These are phyloP conservation scores for Fukomys damarensis DNA, from an alignment of 2,113 vertebrate species.

Conservation along the genomic window DNA sequence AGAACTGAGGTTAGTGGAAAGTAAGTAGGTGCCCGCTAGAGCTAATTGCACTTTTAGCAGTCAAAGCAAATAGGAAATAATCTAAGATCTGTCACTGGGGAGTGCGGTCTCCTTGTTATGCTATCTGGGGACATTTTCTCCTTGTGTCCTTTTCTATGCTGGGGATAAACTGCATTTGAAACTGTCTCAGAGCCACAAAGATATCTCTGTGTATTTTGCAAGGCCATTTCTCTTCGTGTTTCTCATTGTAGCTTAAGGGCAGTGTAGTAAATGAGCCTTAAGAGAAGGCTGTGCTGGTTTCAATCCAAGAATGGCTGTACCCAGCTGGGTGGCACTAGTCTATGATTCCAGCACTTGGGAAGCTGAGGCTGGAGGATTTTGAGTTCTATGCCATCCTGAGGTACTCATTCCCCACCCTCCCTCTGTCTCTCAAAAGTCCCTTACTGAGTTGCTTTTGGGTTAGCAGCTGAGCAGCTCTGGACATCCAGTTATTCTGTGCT, in stretches of 20 bases:
- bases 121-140: neutral
- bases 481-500: neutral
- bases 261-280: neutral
- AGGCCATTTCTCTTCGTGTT: neutral
- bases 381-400: neutral
- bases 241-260: neutral
- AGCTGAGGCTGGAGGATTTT: neutral
- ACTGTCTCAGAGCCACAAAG: neutral
- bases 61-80: neutral
- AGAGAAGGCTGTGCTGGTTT: neutral
- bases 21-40: neutral
- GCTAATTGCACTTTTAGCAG: conserved; percentile 11
- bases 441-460: neutral
- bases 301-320: neutral
- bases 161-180: neutral
- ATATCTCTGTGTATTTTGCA: neutral
- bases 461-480: neutral
- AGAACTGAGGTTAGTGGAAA: neutral
- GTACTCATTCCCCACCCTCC: neutral
- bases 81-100: neutral
- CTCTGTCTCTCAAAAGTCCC: too few relatives aligned
- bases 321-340: neutral
- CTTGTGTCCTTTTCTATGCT: neutral
- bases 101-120: neutral
- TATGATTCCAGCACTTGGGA: neutral